Evolutionary conservation across 2,888 invertebrate genomes (phyloP), one percentile per base, ranked within the genome.

Genomic region (Parnassius orleans): DNA sequence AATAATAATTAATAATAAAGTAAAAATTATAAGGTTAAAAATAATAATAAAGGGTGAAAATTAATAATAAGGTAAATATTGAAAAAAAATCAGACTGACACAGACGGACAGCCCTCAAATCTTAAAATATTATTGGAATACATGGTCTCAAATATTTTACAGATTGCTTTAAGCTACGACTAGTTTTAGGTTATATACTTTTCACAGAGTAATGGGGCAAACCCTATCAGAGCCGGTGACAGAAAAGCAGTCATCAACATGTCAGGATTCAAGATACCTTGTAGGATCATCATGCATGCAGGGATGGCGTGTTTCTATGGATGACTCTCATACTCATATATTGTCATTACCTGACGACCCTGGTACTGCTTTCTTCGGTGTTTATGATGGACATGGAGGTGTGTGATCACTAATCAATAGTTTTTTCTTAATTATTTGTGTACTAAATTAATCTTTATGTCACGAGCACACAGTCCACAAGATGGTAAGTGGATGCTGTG

Each of bases 251-350:
- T 96, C 97, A 0, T 93, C 96, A 10, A 95, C 95, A 83, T 96
- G 96, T 75, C 95, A 95, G 81, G 96, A 96, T 81, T 86, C 93
- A 42, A 90, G 93, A 7, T 94, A 90, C 76, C 84, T 92, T 9
- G 98, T 99, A 7, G 99, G 98, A n/a, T 97, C 98, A 1, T 98
- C 98, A 19, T 98, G 97, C 80, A 99, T 99, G 99, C 99, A 99
- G 89, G 99, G 99, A 84, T 99, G 99, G 99, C 92, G 99, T 67
- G 95, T 98, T 63, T 97, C 97, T 70, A 99, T 99, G 99, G 99
- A 99, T 91, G 99, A 99, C 88, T 97, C 98, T 0, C 99, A 99
- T 83, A 98, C 98, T 56, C 98, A 99, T 77, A 96, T 99, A 71
- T 90, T 99, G 14, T 96, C 98, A 0, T 84, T 98, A 69, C 97